Evolutionary conservation across 2,113 vertebrate genomes (phyloP), one percentile per base, ranked within the genome.

Genomic region (Isichthys henryi): DNA sequence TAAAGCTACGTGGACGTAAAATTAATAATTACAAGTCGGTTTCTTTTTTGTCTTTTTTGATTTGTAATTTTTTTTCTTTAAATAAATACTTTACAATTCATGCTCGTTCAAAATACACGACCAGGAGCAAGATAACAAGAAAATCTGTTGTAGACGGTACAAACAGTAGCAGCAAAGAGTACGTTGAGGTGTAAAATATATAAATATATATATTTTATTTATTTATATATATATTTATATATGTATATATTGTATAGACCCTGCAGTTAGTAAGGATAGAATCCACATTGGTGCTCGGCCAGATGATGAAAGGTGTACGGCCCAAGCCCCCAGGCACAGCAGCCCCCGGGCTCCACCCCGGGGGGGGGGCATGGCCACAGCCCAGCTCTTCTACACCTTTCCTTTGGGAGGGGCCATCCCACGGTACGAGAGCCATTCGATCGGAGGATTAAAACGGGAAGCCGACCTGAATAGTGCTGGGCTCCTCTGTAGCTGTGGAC

Each of bases 81-180:
- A 98, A 98, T 98, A 97, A 97, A 98, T 97, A 97, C 95, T 97
- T 97, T 97, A 97, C 96, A 97, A 96, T 97, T 97, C 97, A 98
- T 98, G 97, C 97, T 97, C 96, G 96, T 97, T 97, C 96, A 97
- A 96, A 95, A 96, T 95, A 96, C 96, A 97, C 96, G 97, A 97
- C 95, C 96, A 96, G 96, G 96, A 96, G 94, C 96, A 95, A 95
- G 96, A 94, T 95, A 95, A 91, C 91, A 95, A 96, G 96, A 96
- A 94, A 94, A 92, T 95, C 96, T 96, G 96, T 96, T 96, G 96
- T 95, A 93, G 97, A 97, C 96, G 94, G 96, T 96, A 97, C 95
- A 96, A 97, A 98, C 96, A 96, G 97, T 97, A 98, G 97, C 97
- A 98, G 97, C 97, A 97, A 97, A 96, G 96, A 96, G 96, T 95